A percentile compares a stretch with the other conserved stretches of the same genome.
These are phyloP conservation scores for Lasiurus cinereus DNA, from an alignment of 2,113 vertebrate species.

Conservation along the genomic window DNA sequence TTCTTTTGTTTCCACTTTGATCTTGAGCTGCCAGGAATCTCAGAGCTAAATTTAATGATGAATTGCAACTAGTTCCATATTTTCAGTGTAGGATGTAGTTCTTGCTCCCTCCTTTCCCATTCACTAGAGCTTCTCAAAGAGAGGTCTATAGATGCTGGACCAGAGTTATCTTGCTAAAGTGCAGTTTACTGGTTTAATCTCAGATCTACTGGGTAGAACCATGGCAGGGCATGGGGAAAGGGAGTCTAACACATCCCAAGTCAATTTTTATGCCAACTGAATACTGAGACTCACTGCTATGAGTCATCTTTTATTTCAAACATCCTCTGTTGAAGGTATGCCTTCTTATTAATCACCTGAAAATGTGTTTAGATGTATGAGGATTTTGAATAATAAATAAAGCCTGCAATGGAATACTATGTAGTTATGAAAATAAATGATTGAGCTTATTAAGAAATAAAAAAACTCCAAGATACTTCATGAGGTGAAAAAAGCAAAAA, in stretches of 20 bases:
- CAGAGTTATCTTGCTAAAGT: background rate
- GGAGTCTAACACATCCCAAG: background rate
- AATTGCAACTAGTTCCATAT: slow-evolving; percentile 46
- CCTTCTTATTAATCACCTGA: slow-evolving; percentile 36
- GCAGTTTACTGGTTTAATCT: background rate
- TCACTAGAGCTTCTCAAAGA: background rate
- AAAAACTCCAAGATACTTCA: background rate
- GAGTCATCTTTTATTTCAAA: slow-evolving; percentile 36
- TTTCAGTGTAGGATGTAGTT: slow-evolving; percentile 17
- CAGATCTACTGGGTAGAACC: background rate
- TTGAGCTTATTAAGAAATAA: background rate
- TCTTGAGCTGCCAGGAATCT: slow-evolving; percentile 69
- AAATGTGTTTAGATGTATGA: background rate
- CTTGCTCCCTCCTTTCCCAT: slow-evolving; percentile 24
- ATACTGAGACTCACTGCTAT: background rate
- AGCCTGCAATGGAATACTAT: background rate
- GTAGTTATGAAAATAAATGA: slow-evolving; percentile 1
- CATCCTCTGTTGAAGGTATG: background rate
- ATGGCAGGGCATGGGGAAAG: background rate
- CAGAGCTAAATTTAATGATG: background rate
- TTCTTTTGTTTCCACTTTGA: slow-evolving; percentile 67
- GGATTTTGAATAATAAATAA: slow-evolving; percentile 12
- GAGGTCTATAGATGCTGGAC: background rate
- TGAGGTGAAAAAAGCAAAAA: slow-evolving; percentile 20
- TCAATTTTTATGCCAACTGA: background rate